A percentile compares a stretch with the other conserved stretches of the same genome.
These are phyloP conservation scores for Ruditapes philippinarum DNA, from an alignment of 1,140 invertebrate genomes.

Conservation along the genomic window DNA sequence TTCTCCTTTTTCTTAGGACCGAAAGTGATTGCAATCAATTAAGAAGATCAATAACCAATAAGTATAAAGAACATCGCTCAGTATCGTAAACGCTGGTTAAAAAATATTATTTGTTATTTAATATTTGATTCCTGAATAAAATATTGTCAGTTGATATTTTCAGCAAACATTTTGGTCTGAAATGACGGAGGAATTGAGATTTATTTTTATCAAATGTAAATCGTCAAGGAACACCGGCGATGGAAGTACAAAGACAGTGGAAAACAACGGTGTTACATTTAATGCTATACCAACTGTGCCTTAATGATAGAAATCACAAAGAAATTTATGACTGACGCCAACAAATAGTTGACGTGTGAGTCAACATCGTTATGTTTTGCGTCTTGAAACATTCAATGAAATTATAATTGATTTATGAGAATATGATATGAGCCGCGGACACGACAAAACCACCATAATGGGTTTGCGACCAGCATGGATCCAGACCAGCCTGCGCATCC, in stretches of 20 bases:
- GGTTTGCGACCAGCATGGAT: no score
- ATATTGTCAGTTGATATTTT: no score
- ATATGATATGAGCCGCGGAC: no score
- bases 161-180: constrained; percentile 61
- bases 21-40: neutral
- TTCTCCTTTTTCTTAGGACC: no score
- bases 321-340: constrained; percentile 1
- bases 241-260: neutral
- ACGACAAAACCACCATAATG: no score
- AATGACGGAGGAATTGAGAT: constrained; percentile 44
- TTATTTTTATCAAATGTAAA: constrained; percentile 45
- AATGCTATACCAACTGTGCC: constrained; percentile 42
- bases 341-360: no score
- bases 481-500: no score
- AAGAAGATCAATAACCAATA: neutral
- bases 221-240: constrained; percentile 20
- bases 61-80: neutral
- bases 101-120: no score
- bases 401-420: no score
- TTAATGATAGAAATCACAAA: constrained; percentile 2
- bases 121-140: no score
- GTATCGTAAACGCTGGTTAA: neutral
- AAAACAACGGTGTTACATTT: constrained; percentile 31
- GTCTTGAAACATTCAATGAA: no score
- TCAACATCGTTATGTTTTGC: no score